Base-by-base conservation (phyloP, 1,140 invertebrate genomes). In the Solen grandis region DNA sequence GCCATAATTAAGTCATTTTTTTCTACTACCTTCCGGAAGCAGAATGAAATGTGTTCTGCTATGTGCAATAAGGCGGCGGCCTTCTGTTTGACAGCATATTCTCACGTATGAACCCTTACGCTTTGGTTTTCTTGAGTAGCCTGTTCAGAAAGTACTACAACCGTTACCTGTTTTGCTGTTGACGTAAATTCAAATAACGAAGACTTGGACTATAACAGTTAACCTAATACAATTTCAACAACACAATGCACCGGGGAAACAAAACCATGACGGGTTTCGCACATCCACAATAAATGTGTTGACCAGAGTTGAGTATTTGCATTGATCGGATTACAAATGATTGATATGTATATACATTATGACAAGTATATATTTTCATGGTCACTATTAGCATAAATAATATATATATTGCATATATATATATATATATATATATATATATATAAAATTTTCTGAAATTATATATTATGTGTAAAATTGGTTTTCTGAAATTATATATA, bases 91-190 rank as follows among this genome's bases (percentile, higher is more conserved):
- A 87, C 80, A 98, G 97, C 91, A 94, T 96, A 82, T 98, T 98
- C 92, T 97, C 96, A 75, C 98, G 97, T 90, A 95, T 97, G 85
- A 98, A 98, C 93, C 97, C 97, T 0, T 96, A 98, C 62, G 97
- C 97, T 2, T 94, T 98, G 16, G 98, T 98, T 92, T 97, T 96
- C 88, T 95, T 98, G 82, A 97, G 96, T 87, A 96, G 96, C 29
- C 96, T 96, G 31, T 99, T 98, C 90, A 95, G 97, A 95, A 84
- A 97, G 97, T 90, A 94, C 92, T 99, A 97, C 93, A 97, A 98
- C 92, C 93, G 95, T 25, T 97, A 98, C 92, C 93, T 98, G 19
- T 97, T 97, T 92, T 97, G 96, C 88, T 95, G 94, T 82, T 92
- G 91, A 70, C 83, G 69, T 5, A 86, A 84, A 19, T 77, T 80